A percentile compares a stretch with the other conserved stretches of the same genome.
phyloP scores from a whole-genome alignment of 2,797 vertebrate species.

The Eulemur coronatus region DNA sequence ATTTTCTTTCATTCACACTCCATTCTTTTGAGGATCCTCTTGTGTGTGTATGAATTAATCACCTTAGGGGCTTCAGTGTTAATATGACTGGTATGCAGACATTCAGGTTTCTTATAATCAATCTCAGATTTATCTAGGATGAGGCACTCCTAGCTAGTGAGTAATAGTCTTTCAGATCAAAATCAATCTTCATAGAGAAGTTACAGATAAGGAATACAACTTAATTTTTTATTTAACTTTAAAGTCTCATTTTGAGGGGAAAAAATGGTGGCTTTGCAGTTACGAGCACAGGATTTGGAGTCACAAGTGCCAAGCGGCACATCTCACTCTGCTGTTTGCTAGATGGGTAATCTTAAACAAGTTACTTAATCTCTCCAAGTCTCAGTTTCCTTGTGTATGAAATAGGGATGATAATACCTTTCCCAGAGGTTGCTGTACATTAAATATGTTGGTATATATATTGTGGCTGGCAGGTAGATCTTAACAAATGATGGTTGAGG shows the following conservation, averaged over 20 bases:
- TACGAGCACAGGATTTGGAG: neutral
- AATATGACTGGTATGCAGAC: neutral
- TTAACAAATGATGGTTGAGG: neutral
- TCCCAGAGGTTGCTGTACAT: neutral
- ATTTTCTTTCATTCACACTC: neutral
- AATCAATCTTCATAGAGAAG: neutral
- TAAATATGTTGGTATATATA: neutral
- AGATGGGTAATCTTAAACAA: neutral
- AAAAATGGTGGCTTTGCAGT: neutral
- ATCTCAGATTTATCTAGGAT: neutral
- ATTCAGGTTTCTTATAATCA: neutral
- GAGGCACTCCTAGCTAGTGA: neutral
- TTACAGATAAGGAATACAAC: neutral
- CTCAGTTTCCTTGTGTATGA: constrained; percentile 13
- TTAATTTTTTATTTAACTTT: constrained; percentile 22
- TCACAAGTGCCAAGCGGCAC: neutral
- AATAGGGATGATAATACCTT: neutral
- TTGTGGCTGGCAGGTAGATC: neutral
- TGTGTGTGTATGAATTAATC: neutral
- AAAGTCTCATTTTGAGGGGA: neutral
- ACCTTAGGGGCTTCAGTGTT: neutral
- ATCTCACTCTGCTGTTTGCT: neutral
- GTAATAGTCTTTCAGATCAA: neutral
- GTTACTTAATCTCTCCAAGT: neutral
- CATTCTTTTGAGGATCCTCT: neutral